These are phyloP conservation scores for Cephus sareptanus DNA, from an alignment of 2,888 invertebrate genomes.

Conservation along the genomic window DNA sequence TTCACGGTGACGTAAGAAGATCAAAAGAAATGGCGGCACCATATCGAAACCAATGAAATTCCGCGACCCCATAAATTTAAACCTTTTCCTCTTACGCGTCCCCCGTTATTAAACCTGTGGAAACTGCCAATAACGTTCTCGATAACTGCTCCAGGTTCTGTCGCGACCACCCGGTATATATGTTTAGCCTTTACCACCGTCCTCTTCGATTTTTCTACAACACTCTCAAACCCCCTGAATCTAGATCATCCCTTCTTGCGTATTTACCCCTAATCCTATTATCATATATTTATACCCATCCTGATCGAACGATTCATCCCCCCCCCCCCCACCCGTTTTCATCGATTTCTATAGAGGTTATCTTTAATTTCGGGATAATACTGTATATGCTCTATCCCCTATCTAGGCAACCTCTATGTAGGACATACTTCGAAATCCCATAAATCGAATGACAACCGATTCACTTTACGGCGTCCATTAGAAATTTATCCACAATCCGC, in stretches of 20 bases:
- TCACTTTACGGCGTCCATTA: not conserved
- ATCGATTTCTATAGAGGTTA: not conserved
- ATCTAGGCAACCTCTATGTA: not conserved
- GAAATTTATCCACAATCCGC: not conserved
- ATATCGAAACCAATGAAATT: not conserved
- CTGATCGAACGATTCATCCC: not conserved
- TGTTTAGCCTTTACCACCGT: not conserved
- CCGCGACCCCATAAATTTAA: not conserved
- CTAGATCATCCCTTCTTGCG: not conserved
- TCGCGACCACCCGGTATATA: conserved; percentile 30
- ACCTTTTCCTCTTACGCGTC: not conserved
- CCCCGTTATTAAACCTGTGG: conserved; percentile 10
- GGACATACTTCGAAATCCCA: not conserved
- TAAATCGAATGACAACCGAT: not conserved
- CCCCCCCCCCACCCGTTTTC: not conserved
- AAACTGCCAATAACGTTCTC: conserved; percentile 57
- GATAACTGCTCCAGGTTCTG: conserved; percentile 55
- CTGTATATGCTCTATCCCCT: not conserved
- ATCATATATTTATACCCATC: not conserved
- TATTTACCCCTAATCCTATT: not conserved
- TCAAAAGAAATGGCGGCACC: not conserved
- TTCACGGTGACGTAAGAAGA: not conserved
- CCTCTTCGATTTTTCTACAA: not conserved
- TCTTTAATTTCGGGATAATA: not conserved
- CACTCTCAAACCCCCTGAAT: not conserved